Base-by-base conservation (phyloP, 2,797 vertebrate species). In the Antennarius maculatus region DNA sequence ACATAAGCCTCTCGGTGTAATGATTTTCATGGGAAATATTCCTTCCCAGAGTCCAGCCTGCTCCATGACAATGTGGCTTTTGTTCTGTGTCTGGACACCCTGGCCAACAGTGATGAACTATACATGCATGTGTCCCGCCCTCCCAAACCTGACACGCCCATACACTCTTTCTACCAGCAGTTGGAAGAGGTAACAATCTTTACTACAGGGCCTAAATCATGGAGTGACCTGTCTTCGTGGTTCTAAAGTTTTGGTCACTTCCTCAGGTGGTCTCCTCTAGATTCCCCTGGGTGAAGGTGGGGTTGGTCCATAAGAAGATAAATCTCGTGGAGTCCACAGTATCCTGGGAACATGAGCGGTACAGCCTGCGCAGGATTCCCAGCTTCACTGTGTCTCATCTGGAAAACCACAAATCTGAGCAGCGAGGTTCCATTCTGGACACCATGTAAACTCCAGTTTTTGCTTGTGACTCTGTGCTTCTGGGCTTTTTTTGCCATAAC, bases 301-400 rank as follows among this genome's bases (percentile, higher is more conserved):
- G 89, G 28, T 55, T 93, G 67, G 74, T 95, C 49, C 94, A 95
- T 70, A 95, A 95, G 77, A 95, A 95, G 79, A 95, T 95, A 79
- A 94, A 94, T 79, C 87, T 94, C 11, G 92, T 90, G 45, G 94
- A 95, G 57, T 86, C 92, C 12, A 80, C 89, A 0, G 79, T 95
- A 11, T 82, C 91, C 13, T 95, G 94, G 94, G 94, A 95, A 63
- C 94, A 95, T 0, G 94, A 95, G 79, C 92, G 91, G 51, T 95
- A 93, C 71, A 91, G 92, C 48, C 82, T 94, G 54, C 92, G 90
- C 37, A 86, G 90, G 64, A 89, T 95, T 65, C 92, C 91, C 4
- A 93, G 88, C 0, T 93, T 95, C 80, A 95, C 93, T 1, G 74
- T 95, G 70, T 95, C 94, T 49, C 94, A 92, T 50, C 70, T 95